Evolutionary conservation across 2,113 vertebrate genomes (phyloP).

Genomic region (Syngnathus typhle): DNA sequence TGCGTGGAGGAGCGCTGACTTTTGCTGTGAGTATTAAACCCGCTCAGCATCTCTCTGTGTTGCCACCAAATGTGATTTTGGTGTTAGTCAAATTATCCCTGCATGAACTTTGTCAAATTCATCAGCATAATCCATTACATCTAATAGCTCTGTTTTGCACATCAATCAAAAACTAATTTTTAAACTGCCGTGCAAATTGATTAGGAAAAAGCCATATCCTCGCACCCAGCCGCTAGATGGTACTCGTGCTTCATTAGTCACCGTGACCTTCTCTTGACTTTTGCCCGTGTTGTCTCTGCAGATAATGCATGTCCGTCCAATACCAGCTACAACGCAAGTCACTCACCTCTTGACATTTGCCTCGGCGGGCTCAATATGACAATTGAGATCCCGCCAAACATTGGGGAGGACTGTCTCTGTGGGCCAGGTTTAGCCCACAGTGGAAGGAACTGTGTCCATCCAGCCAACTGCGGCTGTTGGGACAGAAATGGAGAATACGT

Average conservation of each 20-base stretch:
- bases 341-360: constrained; percentile 30
- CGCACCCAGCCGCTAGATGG: constrained; percentile 49
- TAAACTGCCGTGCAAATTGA: constrained; percentile 10
- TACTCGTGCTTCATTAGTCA: constrained; percentile 60
- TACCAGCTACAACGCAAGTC: constrained; percentile 25
- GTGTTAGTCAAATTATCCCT: constrained; percentile 49
- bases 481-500: constrained; percentile 17
- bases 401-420: constrained; percentile 35
- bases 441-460: constrained; percentile 19
- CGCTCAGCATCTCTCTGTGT: constrained; percentile 22
- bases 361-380: constrained; percentile 20
- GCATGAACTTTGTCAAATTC: constrained; percentile 1
- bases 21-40: constrained; percentile 50
- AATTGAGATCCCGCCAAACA: constrained; percentile 13
- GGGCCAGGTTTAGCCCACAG: constrained; percentile 28
- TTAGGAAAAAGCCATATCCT: constrained; percentile 29
- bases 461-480: constrained; percentile 38
- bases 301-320: constrained; percentile 27
- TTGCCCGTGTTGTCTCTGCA: constrained; percentile 24
- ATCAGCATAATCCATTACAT: not conserved
- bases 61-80: constrained; percentile 38
- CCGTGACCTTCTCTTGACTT: constrained; percentile 18
- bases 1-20: constrained; percentile 42
- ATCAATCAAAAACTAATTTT: constrained; percentile 8
- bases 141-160: not conserved